Percentiles rank a stretch among this genome's conserved stretches.
Evolutionary conservation across 2,797 vertebrate species (phyloP).

Genomic region (Crenuchus spilurus): DNA sequence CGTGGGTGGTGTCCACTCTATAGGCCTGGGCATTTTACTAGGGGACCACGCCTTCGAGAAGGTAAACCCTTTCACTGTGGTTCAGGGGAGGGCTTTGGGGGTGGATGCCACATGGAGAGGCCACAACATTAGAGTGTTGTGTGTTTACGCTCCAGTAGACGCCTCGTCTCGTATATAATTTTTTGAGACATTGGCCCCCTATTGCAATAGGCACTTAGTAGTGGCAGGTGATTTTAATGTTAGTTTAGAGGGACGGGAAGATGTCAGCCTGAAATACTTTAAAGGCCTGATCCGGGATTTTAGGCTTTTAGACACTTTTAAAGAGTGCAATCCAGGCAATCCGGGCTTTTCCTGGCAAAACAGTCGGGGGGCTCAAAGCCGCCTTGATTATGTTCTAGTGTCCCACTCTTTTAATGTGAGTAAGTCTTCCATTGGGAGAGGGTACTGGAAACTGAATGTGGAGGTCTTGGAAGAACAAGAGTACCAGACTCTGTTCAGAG

Average conservation of each 20-base stretch:
- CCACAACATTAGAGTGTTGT: background rate
- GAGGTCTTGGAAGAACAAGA: background rate
- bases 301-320: background rate
- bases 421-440: no score
- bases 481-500: background rate
- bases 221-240: background rate
- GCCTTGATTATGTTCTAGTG: background rate
- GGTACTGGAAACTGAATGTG: background rate
- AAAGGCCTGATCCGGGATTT: background rate
- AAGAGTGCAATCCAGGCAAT: background rate
- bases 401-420: background rate
- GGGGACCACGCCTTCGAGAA: background rate
- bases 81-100: background rate
- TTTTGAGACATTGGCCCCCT: no score
- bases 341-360: background rate
- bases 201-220: background rate
- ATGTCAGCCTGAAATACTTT: background rate
- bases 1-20: background rate
- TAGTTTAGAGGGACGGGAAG: background rate
- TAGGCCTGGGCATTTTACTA: background rate
- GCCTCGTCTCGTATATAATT: background rate
- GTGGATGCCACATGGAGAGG: background rate
- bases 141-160: background rate
- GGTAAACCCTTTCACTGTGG: background rate
- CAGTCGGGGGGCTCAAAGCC: background rate